Base-by-base conservation (phyloP, 1,140 invertebrate species). In the Bombus sylvicola region DNA sequence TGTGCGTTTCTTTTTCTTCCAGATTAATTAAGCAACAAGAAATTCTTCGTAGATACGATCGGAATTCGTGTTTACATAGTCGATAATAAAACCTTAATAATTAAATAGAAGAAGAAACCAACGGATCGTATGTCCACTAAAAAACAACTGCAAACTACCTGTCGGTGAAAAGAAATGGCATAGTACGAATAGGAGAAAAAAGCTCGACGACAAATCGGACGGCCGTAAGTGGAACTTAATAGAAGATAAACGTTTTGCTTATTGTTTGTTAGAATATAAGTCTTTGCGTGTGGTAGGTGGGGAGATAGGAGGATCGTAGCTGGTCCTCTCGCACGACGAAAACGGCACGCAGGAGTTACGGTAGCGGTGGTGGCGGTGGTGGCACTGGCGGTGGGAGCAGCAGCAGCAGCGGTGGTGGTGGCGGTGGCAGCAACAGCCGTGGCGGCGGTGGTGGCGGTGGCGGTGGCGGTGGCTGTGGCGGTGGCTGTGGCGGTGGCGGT, bases 221-320 rank as follows among this genome's bases (percentile, higher is more conserved):
- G 15, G 15, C 43, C 8, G 9, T 41, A 43, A 73, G 31, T 73
- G 71, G 28, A 73, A 73, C 41, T 73, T 73, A 31, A 73, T 73
- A 73, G 71, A 73, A 73, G 41, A 47, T 73, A 73, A 73, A 73
- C 41, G 41, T 73, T 73, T 73, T 43, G 41, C 47, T 76, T 76
- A 57, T 53, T 53, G 22, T 76, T 57, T 34, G n/a, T 74, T 72
- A 31, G 18, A 59, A 31, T 47, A 43, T 73, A 73, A 71, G 66
- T 43, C 28, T 41, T 28, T 43, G 68, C 31, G 8, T 34, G 28
- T n/a, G 2, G 28, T 25, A 41, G 34, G 37, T 28, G 31, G 28
- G 4, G 31, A 53, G 43, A 18, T 22, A 31, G 53, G 57, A 59
- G 34, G 34, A 59, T 59, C 34, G 37, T 34, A n/a, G 47, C 28